These are phyloP conservation scores for Sardina pilchardus DNA, from an alignment of 2,113 vertebrate genomes.

Conservation along the genomic window DNA sequence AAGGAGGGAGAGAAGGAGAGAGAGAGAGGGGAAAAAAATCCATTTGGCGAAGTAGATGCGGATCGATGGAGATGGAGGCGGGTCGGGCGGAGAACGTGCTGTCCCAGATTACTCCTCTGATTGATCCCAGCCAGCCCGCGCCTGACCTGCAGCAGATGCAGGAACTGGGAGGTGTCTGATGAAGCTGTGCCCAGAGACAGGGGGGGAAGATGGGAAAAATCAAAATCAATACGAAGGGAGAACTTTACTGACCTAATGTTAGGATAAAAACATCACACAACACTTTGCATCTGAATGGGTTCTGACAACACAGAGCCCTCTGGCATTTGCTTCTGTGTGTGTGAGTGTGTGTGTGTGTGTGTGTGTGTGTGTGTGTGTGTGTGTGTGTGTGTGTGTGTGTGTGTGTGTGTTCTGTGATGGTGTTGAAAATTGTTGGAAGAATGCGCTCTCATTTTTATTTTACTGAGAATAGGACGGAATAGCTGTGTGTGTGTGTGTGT, in stretches of 20 bases:
- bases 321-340: constrained; percentile 31
- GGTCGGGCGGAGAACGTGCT: constrained; percentile 62
- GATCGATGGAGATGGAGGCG: constrained; percentile 75
- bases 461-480: background rate
- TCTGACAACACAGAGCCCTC: constrained; percentile 57
- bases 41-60: constrained; percentile 78
- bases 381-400: background rate
- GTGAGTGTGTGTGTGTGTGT: background rate
- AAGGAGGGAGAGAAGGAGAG: constrained; percentile 57
- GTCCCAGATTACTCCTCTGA: constrained; percentile 74
- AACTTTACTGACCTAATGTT: constrained; percentile 62
- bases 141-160: constrained; percentile 71
- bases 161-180: constrained; percentile 56
- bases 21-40: constrained; percentile 64
- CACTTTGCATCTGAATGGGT: constrained; percentile 61
- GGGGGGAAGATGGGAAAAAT: constrained; percentile 63
- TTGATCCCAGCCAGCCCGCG: constrained; percentile 72
- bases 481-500: background rate
- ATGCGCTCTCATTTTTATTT: background rate
- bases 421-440: background rate
- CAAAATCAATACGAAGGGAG: constrained; percentile 68
- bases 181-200: constrained; percentile 49
- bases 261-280: constrained; percentile 70
- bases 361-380: constrained; percentile 9
- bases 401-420: background rate